Percentiles rank a stretch among this genome's conserved stretches.
Conservation (phyloP, 2,888 invertebrate species). For the Pollenia amentaria region DNA sequence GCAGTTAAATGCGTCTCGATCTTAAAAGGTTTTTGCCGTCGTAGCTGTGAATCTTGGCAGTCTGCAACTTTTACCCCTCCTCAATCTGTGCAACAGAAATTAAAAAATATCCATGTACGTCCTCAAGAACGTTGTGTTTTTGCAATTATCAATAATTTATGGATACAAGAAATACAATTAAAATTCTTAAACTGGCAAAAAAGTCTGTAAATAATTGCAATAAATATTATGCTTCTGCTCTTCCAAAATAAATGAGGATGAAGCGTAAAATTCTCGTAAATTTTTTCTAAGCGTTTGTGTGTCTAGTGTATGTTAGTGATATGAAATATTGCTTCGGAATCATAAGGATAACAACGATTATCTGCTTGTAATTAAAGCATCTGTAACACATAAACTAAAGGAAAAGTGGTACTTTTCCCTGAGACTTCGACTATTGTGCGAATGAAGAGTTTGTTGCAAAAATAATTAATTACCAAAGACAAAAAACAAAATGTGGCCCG, state of each 20-base stretch:
- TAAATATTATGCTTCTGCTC: background rate
- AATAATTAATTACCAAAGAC: constrained; percentile 66
- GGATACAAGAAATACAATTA: constrained; percentile 57
- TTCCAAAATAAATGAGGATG: background rate
- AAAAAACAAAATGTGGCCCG: constrained; percentile 14
- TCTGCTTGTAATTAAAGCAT: constrained; percentile 70
- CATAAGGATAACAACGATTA: constrained; percentile 63
- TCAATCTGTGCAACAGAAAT: background rate
- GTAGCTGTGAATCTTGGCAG: no score
- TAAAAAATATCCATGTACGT: background rate
- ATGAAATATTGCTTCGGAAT: constrained; percentile 64
- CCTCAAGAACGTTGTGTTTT: constrained; percentile 9
- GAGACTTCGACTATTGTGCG: background rate
- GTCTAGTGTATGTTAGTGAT: constrained; percentile 12
- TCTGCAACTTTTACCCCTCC: background rate
- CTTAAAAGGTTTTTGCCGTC: no score
- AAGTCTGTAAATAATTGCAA: constrained; percentile 30
- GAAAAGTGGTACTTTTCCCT: constrained; percentile 17
- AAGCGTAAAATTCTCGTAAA: background rate
- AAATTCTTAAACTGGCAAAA: constrained; percentile 34
- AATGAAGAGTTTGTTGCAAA: constrained; percentile 22
- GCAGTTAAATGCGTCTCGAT: no score
- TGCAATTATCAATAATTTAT: constrained; percentile 53
- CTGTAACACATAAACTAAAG: constrained; percentile 62
- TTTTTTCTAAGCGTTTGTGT: background rate